Conservation (phyloP, 2,888 invertebrate genomes). For the Linyphia triangularis region DNA sequence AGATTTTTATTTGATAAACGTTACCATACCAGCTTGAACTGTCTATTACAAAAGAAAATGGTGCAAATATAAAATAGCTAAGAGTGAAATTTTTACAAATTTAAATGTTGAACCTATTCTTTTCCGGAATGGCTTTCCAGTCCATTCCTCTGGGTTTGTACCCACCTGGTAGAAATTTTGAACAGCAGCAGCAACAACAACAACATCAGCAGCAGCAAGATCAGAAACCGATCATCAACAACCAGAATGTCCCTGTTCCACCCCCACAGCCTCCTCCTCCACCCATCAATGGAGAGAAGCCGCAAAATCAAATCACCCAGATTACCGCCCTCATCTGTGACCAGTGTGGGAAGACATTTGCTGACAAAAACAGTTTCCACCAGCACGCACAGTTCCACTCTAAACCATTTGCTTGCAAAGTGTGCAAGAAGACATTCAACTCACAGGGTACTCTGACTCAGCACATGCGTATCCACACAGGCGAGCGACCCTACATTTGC, state of each 20-base stretch:
- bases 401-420: slow-evolving; percentile 68
- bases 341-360: slow-evolving; percentile 69
- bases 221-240: slow-evolving; percentile 49
- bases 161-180: slow-evolving; percentile 68
- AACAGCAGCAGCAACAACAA: not conserved
- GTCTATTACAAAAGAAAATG: too few relatives aligned
- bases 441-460: slow-evolving; percentile 66
- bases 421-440: slow-evolving; percentile 71
- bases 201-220: slow-evolving; percentile 55
- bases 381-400: slow-evolving; percentile 70
- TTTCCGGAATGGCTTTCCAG: slow-evolving; percentile 72
- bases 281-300: slow-evolving; percentile 53
- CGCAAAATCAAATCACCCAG: not conserved
- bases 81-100: slow-evolving; percentile 37
- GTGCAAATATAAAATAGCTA: slow-evolving; percentile 23
- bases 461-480: slow-evolving; percentile 70
- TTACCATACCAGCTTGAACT: too few relatives aligned
- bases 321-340: slow-evolving; percentile 48
- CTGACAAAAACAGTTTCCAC: slow-evolving; percentile 68
- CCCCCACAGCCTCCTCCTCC: slow-evolving; percentile 42
- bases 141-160: slow-evolving; percentile 72
- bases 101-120: slow-evolving; percentile 72
- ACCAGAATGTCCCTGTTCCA: slow-evolving; percentile 54
- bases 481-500: slow-evolving; percentile 69
- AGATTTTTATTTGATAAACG: too few relatives aligned